phyloP scores from a whole-genome alignment of 2,797 vertebrate genomes.

The Megaceryle alcyon region DNA sequence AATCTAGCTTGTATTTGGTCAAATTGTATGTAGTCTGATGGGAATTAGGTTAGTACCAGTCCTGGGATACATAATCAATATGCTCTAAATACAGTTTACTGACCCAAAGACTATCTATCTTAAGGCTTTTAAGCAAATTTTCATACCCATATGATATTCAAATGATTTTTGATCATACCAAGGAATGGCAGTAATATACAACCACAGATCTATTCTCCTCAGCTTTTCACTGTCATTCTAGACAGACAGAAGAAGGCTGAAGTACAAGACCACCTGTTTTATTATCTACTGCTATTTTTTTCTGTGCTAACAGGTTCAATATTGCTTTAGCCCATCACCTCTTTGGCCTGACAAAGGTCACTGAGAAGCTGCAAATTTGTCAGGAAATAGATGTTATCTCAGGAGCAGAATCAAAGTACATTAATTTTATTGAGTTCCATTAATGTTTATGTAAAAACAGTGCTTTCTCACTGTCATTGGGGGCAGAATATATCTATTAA shows the following conservation, averaged over 20 bases:
- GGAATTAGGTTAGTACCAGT: background rate
- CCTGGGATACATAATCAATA: background rate
- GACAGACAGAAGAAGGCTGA: background rate
- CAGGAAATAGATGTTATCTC: background rate
- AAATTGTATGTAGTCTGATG: background rate
- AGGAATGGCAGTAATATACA: background rate
- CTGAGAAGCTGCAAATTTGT: background rate
- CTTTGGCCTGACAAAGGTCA: background rate
- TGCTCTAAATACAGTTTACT: background rate
- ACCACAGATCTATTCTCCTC: background rate
- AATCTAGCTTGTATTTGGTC: background rate
- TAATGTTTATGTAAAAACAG: slow-evolving; percentile 25
- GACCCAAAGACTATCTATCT: background rate
- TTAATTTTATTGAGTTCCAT: background rate
- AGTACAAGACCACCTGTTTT: background rate
- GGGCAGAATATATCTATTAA: background rate
- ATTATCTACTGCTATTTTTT: background rate
- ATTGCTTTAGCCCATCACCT: background rate
- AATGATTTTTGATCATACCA: background rate
- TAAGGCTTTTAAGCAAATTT: background rate
- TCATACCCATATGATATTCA: background rate
- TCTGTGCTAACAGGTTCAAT: background rate
- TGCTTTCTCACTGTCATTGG: background rate
- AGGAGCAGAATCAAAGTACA: background rate
- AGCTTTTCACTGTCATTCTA: background rate